Evolutionary conservation across 2,888 invertebrate genomes (phyloP), one percentile per base, ranked within the genome.

Genomic region (Rhodophaea formosa): DNA sequence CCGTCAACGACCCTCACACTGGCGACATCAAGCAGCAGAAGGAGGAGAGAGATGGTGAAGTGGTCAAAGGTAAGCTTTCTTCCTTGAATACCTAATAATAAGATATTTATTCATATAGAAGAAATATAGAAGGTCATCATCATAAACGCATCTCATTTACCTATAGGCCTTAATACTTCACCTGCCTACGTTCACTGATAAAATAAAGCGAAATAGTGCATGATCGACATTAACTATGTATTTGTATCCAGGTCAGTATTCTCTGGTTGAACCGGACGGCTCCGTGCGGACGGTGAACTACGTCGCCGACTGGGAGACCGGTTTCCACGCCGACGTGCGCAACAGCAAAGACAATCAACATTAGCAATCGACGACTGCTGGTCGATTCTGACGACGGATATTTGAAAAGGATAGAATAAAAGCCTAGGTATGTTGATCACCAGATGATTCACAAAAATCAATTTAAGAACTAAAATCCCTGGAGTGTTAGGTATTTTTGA

Each of bases 251-350:
- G 92, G 92, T 82, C 93, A 94, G 74, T 94, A 94, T 76, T 93
- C 93, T 10, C 82, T 94, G 71, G 94, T 95, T 62, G 95, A 95
- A 79, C 94, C 95, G 49, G 95, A 95, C 85, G 95, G 95, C 58
- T 94, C 94, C 63, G 94, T 95, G 58, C 92, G 95, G 65, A 95
- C 95, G 1, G 95, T 95, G 59, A 93, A 94, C 83, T 95, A 95
- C 83, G 93, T 94, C 58, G 95, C 95, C 58, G 95, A 95, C 80
- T 95, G 95, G 95, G 93, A 95, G 82, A 95, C 94, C 69, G 95
- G 95, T 72, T 95, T 95, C 91, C 95, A 95, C 79, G 95, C 95
- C 60, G 91, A 93, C 75, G 94, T 95, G 53, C 93, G 92, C 80
- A 95, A 95, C 82, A 93, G 93, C 85, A 92, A 92, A 81, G 93